Conservation (phyloP, 2,797 vertebrate species). For the Lerista edwardsae region DNA sequence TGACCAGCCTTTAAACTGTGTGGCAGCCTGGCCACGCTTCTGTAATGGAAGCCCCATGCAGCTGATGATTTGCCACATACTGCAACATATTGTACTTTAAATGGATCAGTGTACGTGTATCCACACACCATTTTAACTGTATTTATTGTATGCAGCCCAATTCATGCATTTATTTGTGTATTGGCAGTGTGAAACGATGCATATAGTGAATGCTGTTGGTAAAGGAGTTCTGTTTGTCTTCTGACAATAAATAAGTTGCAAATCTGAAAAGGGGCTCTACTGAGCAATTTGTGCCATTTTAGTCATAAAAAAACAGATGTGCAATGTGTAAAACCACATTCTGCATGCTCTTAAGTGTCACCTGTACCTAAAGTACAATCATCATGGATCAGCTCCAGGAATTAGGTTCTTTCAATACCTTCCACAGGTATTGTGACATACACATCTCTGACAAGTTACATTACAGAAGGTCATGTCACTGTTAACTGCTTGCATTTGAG, state of each 20-base stretch:
- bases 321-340: slow-evolving; percentile 49
- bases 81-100: not conserved
- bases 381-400: slow-evolving; percentile 69
- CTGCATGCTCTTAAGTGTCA: slow-evolving; percentile 74
- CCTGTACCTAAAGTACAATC: slow-evolving; percentile 71
- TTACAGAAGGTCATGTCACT: slow-evolving; percentile 99
- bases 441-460: slow-evolving; percentile 94
- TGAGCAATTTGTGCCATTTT: slow-evolving; percentile 60
- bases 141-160: too few relatives aligned
- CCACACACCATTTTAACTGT: not conserved
- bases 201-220: not conserved
- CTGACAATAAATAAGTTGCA: slow-evolving; percentile 6
- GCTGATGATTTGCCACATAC: too few relatives aligned
- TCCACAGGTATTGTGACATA: slow-evolving; percentile 80
- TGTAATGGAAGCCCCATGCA: too few relatives aligned
- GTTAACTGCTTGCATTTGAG: slow-evolving; percentile 96
- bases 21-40: too few relatives aligned
- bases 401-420: slow-evolving; percentile 74
- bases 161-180: not conserved
- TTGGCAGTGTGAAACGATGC: not conserved
- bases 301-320: slow-evolving; percentile 58
- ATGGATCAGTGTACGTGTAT: not conserved
- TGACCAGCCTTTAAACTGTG: too few relatives aligned
- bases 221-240: not conserved
- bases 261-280: slow-evolving; percentile 19